phyloP scores from a whole-genome alignment of 2,888 invertebrate species.

The Drosophila diplacantha region DNA sequence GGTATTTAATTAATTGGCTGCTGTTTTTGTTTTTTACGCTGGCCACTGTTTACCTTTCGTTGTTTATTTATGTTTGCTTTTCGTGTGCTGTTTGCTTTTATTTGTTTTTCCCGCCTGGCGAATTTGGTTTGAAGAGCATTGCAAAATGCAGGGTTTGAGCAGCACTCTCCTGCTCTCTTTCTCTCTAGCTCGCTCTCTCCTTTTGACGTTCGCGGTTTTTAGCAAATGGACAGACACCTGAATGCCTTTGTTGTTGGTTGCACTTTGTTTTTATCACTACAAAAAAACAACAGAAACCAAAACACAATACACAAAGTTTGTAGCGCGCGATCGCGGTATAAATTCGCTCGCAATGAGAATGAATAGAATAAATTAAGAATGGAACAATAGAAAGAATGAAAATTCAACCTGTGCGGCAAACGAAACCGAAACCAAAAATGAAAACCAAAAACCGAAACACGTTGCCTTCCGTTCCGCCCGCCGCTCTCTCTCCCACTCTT shows the following conservation, averaged over 20 bases:
- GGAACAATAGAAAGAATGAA: slow-evolving; percentile 12
- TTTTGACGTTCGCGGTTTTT: neutral
- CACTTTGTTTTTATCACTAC: slow-evolving; percentile 14
- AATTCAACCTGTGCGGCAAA: slow-evolving; percentile 44
- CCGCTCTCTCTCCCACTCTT: slow-evolving; percentile 7
- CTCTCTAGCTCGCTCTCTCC: neutral
- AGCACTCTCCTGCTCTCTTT: slow-evolving; percentile 2
- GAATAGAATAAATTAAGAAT: slow-evolving; percentile 3
- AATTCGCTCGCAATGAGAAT: slow-evolving; percentile 2
- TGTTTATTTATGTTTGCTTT: slow-evolving; percentile 24
- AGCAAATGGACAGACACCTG: slow-evolving; percentile 35
- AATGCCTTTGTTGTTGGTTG: slow-evolving; percentile 26
- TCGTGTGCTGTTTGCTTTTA: slow-evolving; percentile 26
- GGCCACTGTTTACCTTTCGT: slow-evolving; percentile 18
- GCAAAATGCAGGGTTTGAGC: slow-evolving; percentile 20
- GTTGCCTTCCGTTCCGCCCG: slow-evolving; percentile 39
- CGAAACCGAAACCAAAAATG: slow-evolving; percentile 44
- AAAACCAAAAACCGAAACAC: slow-evolving; percentile 49
- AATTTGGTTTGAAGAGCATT: slow-evolving; percentile 28
- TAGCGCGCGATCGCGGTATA: slow-evolving; percentile 7
- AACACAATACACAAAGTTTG: slow-evolving; percentile 3
- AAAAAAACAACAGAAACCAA: neutral
- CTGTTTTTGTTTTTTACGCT: slow-evolving; percentile 3
- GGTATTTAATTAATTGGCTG: slow-evolving; percentile 29
- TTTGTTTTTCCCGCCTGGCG: slow-evolving; percentile 30